Evolutionary conservation across 35 echinoderm and acorn worm species (phyloP).

Genomic region (Apostichopus parvimensis): DNA sequence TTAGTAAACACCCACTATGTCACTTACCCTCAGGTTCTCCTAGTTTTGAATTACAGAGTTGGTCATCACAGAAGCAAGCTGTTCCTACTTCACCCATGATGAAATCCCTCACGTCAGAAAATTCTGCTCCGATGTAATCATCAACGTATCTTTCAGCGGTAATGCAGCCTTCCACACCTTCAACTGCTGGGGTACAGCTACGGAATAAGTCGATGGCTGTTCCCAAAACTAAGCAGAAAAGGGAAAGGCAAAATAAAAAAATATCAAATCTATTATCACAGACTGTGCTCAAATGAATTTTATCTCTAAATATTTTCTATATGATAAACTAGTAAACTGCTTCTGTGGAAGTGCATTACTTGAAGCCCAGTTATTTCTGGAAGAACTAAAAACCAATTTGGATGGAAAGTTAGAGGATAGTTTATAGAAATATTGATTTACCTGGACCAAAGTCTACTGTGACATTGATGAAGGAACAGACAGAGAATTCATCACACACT

Average conservation of each 20-base stretch:
- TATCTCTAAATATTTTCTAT: no score
- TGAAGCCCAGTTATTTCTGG: no score
- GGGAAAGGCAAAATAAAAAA: no score
- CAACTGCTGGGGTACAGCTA: background rate
- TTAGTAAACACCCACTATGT: no score
- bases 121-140: background rate
- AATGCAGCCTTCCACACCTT: slow-evolving; percentile 11
- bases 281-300: no score
- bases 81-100: background rate
- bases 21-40: background rate
- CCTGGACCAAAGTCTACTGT: background rate
- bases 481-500: background rate
- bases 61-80: slow-evolving; percentile 21
- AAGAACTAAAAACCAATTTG: no score
- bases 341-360: no score
- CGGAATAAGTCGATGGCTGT: background rate
- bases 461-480: slow-evolving; percentile 8
- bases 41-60: background rate
- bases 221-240: no score
- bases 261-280: no score
- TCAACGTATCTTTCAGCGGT: background rate
- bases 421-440: background rate
- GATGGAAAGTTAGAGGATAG: no score
- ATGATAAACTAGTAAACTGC: no score
- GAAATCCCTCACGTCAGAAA: background rate